Base-by-base conservation (phyloP, 1,140 invertebrate species). In the Orchestia grillus region DNA sequence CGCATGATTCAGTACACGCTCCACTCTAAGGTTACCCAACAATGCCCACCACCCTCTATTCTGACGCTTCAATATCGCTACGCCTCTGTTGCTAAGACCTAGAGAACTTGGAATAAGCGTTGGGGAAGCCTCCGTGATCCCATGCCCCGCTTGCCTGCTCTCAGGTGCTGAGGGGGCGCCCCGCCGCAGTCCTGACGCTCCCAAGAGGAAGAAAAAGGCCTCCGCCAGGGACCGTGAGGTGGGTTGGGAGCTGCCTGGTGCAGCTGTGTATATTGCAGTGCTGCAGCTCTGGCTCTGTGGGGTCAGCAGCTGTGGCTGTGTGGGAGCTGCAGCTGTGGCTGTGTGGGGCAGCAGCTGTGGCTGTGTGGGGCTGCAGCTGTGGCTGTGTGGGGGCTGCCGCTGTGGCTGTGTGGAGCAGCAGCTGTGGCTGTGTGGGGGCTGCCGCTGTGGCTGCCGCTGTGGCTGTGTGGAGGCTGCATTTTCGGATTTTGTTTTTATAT, bases 171-270 rank as follows among this genome's bases (percentile, higher is more conserved):
- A 3, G 15, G 88, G 41, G 36, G 11, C 88, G 4, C 88, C 41
- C n/a, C 88, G 15, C 88, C 4, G 11, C 92, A 94, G 92, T 47
- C 92, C 92, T 47, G 92, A 94, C 11, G 44, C 44, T 1, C 36
- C 40, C 4, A 94, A 94, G 44, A 94, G 47, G 92, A 94, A 94
- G 92, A 94, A 94, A 40, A 47, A 92, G 42, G 44, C 3, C 1
- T 92, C 92, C 11, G 3, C 90, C 19, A 94, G 47, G 40, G 92
- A 94, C 92, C 92, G 41, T 45, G 92, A 94, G 92, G 92, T 94
- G 40, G 6, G 28, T 36, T 15, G 11, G 62, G 11, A 23, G 11
- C 28, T 77, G 62, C 6, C 47, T 77, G 28, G 15, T 77, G 62
- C 36, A 3, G 62, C 36, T 36, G 28, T 36, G 28, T 15, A 15